Evolutionary conservation across 1,140 invertebrate genomes (phyloP).

Genomic region (Drosophila melanica): DNA sequence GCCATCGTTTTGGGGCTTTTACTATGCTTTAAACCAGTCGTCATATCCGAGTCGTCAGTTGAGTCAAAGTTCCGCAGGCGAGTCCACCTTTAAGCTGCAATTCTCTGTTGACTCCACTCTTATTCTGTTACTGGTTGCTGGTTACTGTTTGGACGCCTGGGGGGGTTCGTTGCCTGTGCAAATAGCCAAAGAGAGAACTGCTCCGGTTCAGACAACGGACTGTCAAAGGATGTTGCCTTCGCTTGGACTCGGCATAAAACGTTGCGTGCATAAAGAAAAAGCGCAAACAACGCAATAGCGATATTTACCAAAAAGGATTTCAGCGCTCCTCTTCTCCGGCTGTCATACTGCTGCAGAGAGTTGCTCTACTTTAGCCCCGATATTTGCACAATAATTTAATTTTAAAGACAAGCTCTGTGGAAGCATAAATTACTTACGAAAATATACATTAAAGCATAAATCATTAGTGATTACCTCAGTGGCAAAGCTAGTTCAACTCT

Average conservation of each 20-base stretch:
- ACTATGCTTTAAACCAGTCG: constrained; percentile 25
- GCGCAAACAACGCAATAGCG: constrained; percentile 25
- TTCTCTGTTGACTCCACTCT: constrained; percentile 15
- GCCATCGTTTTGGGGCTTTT: constrained; percentile 5
- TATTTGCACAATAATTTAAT: constrained; percentile 25
- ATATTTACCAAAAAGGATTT: constrained; percentile 32
- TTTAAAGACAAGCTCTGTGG: constrained; percentile 33
- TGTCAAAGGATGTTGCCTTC: constrained; percentile 48
- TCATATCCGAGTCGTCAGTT: constrained; percentile 6
- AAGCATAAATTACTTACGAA: constrained; percentile 20
- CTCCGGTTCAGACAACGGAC: constrained; percentile 1
- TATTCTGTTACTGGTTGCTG: constrained; percentile 14
- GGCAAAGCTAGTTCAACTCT: background rate
- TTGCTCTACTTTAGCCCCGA: constrained; percentile 1
- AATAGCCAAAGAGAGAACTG: constrained; percentile 26
- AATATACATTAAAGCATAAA: constrained; percentile 34
- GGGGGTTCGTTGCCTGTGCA: constrained; percentile 14
- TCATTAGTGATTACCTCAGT: constrained; percentile 42
- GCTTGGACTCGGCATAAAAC: constrained; percentile 27
- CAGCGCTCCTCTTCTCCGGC: constrained; percentile 3
- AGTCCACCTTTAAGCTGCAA: constrained; percentile 29
- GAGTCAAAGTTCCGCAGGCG: background rate
- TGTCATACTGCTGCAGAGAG: background rate
- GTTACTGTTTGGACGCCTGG: constrained; percentile 18
- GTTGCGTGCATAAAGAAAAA: constrained; percentile 25